Evolutionary conservation across 1,140 invertebrate genomes (phyloP).

Genomic region (Cotesia vestalis): DNA sequence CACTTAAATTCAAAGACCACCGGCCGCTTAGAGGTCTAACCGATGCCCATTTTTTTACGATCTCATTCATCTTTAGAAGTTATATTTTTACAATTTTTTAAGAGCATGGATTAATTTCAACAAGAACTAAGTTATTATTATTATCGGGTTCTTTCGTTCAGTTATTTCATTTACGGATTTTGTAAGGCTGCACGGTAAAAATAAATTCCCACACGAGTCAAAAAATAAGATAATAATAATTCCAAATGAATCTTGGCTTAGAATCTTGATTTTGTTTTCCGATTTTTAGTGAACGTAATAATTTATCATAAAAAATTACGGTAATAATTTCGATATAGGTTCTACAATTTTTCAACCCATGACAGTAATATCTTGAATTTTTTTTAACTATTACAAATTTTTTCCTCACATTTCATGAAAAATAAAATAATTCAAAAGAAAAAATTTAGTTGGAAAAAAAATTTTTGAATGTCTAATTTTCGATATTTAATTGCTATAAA

Average conservation of each 20-base stretch:
- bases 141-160: neutral
- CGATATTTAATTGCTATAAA: too few species aligned
- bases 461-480: too few species aligned
- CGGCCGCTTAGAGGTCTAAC: slow-evolving; percentile 14
- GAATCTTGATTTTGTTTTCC: neutral
- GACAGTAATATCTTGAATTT: too few species aligned
- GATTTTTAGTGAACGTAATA: neutral
- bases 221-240: neutral
- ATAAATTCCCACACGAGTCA: neutral
- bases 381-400: too few species aligned
- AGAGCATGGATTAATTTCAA: neutral
- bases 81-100: neutral
- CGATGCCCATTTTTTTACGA: slow-evolving; percentile 4
- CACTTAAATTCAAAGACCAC: slow-evolving; percentile 27
- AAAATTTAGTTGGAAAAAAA: too few species aligned
- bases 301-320: neutral
- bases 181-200: neutral
- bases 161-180: neutral
- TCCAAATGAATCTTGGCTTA: neutral
- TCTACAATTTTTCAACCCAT: neutral
- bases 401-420: neutral
- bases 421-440: neutral
- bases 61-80: too few species aligned
- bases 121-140: neutral
- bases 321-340: neutral